These are phyloP conservation scores for Listrodromus nycthemerus DNA, from an alignment of 2,888 invertebrate genomes.

Conservation along the genomic window DNA sequence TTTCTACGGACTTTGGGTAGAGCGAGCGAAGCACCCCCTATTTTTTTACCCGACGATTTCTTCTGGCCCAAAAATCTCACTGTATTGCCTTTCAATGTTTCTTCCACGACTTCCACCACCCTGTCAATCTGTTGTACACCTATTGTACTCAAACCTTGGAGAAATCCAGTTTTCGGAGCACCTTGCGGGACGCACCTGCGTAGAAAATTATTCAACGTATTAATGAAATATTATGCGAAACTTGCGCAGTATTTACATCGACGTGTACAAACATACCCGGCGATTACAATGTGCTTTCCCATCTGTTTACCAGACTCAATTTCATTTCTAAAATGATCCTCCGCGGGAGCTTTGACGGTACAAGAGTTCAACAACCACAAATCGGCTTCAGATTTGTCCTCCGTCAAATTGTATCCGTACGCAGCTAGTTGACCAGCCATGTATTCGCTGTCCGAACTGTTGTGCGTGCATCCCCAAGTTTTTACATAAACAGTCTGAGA, in stretches of 20 bases:
- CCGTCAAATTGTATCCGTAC: conserved; percentile 94
- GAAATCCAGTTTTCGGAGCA: conserved; percentile 89
- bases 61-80: conserved; percentile 93
- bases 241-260: neutral
- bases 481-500: conserved; percentile 89
- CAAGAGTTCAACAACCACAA: conserved; percentile 99
- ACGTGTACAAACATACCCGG: conserved; percentile 86
- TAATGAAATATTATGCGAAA: neutral
- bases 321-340: conserved; percentile 97
- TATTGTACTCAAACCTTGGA: conserved; percentile 95
- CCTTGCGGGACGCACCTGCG: conserved; percentile 96
- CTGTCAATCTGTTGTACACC: conserved; percentile 99
- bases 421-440: conserved; percentile 98
- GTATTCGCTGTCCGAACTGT: conserved; percentile 98
- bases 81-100: conserved; percentile 95
- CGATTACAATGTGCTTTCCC: conserved; percentile 96
- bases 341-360: conserved; percentile 98
- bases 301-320: conserved; percentile 90
- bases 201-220: neutral
- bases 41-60: conserved; percentile 91
- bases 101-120: conserved; percentile 98
- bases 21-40: conserved; percentile 94
- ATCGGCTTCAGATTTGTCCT: conserved; percentile 93
- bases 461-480: conserved; percentile 99
- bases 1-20: conserved; percentile 98